Evolutionary conservation across 2,888 invertebrate species (phyloP), one percentile per base, ranked within the genome.

Genomic region (Platerodrilus igneus): DNA sequence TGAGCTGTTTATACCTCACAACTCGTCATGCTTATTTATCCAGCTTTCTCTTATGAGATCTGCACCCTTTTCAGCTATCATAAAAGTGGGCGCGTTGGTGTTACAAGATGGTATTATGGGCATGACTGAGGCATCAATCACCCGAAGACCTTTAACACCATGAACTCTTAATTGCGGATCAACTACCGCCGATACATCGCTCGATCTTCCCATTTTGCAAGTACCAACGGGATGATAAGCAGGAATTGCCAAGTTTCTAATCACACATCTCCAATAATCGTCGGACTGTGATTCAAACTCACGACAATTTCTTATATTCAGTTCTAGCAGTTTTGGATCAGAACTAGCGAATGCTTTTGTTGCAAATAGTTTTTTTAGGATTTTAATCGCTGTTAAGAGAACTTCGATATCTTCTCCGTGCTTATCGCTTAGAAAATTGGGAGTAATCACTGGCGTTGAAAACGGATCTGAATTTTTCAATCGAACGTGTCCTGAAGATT

Each of bases 81-180:
- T 64, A 11, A 66, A 57, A 2, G 56, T 37, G 0, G 66, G 53
- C 2, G 76, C 77, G 60, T 77, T 75, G 0, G 76, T 77, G 50
- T 78, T 78, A 1, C 71, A 78, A 30, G 75, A 72, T 1, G 72
- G 64, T 19, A 79, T 82, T 1, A 67, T 75, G 0, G 88, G 89
- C 85, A 90, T 88, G 9, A 89, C 72, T 51, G 86, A 86, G 0
- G 81, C 85, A 61, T 89, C 90, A 2, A 85, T 74, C 0, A 90
- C 82, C 15, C 89, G 72, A 5, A 90, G 69, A 1, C 74, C 71
- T 2, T 67, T 63, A 0, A 88, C 66, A 0, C 86, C 87, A 42
- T 81, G 73, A 0, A 86, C 82, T 58, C 67, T 69, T 5, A 86
- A 58, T 34, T 79, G 72, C 0, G 78, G 66, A 63, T 84, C 80